phyloP scores from a whole-genome alignment of 1,140 invertebrate species.

The Contarinia nasturtii region DNA sequence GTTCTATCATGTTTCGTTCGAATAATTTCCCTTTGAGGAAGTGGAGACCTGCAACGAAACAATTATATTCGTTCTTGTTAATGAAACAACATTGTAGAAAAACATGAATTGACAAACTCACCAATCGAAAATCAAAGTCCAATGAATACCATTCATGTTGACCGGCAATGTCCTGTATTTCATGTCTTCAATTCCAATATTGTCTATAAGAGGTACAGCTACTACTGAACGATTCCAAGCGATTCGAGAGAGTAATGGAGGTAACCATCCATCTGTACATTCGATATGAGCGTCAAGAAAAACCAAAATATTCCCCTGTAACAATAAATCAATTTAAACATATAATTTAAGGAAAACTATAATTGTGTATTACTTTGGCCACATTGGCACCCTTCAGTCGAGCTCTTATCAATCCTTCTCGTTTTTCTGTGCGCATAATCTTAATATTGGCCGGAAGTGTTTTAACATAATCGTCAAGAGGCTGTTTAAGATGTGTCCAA shows the following conservation, averaged over 20 bases:
- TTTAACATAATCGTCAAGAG: conserved; percentile 62
- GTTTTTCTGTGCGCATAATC: conserved; percentile 35
- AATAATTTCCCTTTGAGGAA: conserved; percentile 86
- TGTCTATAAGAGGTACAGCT: conserved; percentile 67
- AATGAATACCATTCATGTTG: conserved; percentile 88
- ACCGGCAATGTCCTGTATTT: conserved; percentile 77
- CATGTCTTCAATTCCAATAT: conserved; percentile 80
- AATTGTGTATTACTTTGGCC: conserved; percentile 23
- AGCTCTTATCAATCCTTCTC: conserved; percentile 54
- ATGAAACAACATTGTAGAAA: conserved; percentile 12
- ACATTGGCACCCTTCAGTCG: conserved; percentile 45
- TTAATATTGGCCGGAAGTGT: conserved; percentile 34
- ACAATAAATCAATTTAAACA: conserved; percentile 13
- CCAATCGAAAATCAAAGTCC: conserved; percentile 96
- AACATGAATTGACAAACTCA: too few species aligned
- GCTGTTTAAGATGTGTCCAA: conserved; percentile 36
- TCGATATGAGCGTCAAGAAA: conserved; percentile 72
- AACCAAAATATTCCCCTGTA: conserved; percentile 36
- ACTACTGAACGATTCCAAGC: conserved; percentile 39
- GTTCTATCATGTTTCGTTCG: conserved; percentile 76
- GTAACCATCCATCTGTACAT: conserved; percentile 60
- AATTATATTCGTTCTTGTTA: not conserved
- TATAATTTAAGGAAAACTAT: conserved; percentile 71
- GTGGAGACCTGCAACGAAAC: conserved; percentile 64
- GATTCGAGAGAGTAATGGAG: conserved; percentile 47